Percentiles rank a stretch among this genome's conserved stretches.
These are phyloP conservation scores for Stenurella melanura DNA, from an alignment of 2,888 invertebrate species.

Conservation along the genomic window DNA sequence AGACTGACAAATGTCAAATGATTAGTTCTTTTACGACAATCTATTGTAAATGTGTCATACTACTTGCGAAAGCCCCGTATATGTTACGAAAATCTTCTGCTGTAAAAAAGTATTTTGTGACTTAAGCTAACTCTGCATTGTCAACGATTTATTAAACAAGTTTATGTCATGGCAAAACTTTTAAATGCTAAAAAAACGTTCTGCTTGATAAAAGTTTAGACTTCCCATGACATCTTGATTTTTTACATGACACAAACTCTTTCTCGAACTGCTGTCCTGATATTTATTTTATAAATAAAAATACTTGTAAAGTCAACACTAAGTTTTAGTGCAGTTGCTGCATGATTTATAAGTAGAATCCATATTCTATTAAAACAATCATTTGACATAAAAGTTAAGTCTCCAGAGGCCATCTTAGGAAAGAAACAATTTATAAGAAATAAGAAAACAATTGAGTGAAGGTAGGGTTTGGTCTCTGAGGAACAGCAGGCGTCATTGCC, in stretches of 20 bases:
- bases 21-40: too few relatives aligned
- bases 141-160: too few relatives aligned
- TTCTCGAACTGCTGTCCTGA: not conserved
- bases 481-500: slow-evolving; percentile 61
- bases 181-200: not conserved
- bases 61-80: too few relatives aligned
- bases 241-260: not conserved
- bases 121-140: too few relatives aligned
- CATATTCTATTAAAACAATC: slow-evolving; percentile 65
- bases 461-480: slow-evolving; percentile 66
- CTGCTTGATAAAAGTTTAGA: not conserved
- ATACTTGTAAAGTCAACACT: not conserved
- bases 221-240: not conserved
- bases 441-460: slow-evolving; percentile 71
- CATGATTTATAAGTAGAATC: slow-evolving; percentile 40
- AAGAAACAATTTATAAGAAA: slow-evolving; percentile 71
- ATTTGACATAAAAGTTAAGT: slow-evolving; percentile 66
- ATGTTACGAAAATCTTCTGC: too few relatives aligned
- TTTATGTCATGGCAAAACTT: not conserved
- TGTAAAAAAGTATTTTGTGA: too few relatives aligned
- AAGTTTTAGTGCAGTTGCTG: slow-evolving; percentile 20
- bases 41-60: too few relatives aligned
- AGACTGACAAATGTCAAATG: too few relatives aligned
- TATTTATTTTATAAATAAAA: not conserved
- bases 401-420: slow-evolving; percentile 64